Evolutionary conservation across 2,888 invertebrate species (phyloP), one percentile per base, ranked within the genome.

Genomic region (Hemaris fuciformis): DNA sequence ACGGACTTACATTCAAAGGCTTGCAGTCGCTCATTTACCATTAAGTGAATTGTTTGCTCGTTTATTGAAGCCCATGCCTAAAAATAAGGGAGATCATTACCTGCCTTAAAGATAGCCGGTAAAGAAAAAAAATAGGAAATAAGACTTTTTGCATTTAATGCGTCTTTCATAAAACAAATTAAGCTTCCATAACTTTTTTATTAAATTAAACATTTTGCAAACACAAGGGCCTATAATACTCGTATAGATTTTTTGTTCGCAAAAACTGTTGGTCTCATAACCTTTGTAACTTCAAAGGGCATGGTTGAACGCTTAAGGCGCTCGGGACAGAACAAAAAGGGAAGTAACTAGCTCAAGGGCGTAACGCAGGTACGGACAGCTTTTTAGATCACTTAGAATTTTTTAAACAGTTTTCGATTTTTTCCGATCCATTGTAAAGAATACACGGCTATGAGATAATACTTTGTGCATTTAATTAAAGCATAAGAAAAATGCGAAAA

Each of bases 211-310:
- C n/a, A n/a, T n/a, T n/a, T n/a, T n/a, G n/a, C n/a, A 38, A 38
- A 38, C 3, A 13, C 38, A n/a, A 38, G 38, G 3, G n/a, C n/a
- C n/a, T 38, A 13, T 38, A 38, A 53, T 8, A 53, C 10, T 8
- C 4, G 4, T 31, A 18, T 27, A 25, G 25, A n/a, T 25, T 31
- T 53, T 53, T 31, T 27, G 27, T 31, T 53, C 31, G 18, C 31
- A n/a, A 18, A 53, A 53, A 18, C 31, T 27, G 27, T 53, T 31
- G 53, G 31, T 27, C 18, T 31, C 3, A 53, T 53, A 53, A 31
- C 53, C 53, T 31, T 53, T 53, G 31, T 53, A 45, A 53, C 18
- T 53, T 53, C 53, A 53, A 53, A 53, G 53, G 53, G 31, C 53
- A 31, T 15, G 31, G 18, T 53, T 53, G 31, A 53, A 20, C 31